A percentile compares a stretch with the other conserved stretches of the same genome.
These are phyloP conservation scores for Teleiodes luculella DNA, from an alignment of 2,888 invertebrate genomes.

Conservation along the genomic window DNA sequence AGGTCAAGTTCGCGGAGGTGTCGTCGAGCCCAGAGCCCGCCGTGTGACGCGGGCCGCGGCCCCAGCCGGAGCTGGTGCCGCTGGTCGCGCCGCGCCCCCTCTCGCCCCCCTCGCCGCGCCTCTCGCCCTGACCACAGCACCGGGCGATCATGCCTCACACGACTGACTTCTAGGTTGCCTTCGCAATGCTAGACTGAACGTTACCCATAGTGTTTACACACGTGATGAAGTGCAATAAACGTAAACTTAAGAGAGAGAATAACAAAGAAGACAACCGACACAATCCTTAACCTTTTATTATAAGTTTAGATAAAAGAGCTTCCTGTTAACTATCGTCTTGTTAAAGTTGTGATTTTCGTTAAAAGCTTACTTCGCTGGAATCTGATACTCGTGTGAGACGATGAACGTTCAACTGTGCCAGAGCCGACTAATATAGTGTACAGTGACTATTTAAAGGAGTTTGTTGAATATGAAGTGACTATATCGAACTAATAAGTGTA, in stretches of 20 bases:
- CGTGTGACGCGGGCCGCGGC: conserved; percentile 77
- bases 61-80: conserved; percentile 76
- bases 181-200: background rate
- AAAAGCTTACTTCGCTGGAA: conserved; percentile 42
- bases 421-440: conserved; percentile 23
- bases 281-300: conserved; percentile 3
- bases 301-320: conserved; percentile 37
- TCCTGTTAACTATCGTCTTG: conserved; percentile 32
- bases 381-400: conserved; percentile 21
- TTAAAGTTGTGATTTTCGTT: conserved; percentile 3
- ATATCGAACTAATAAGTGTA: conserved; percentile 38
- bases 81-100: conserved; percentile 47
- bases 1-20: conserved; percentile 75
- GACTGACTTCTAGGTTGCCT: conserved; percentile 55
- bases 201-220: conserved; percentile 18
- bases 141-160: conserved; percentile 51
- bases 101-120: conserved; percentile 32
- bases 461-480: conserved; percentile 38
- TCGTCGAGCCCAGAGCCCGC: conserved; percentile 46
- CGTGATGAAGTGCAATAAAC: conserved; percentile 18
- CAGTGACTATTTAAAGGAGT: conserved; percentile 24
- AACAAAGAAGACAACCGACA: conserved; percentile 6
- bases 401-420: conserved; percentile 22
- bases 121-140: conserved; percentile 52
- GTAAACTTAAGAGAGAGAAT: background rate